Base-by-base conservation (phyloP, 1,140 invertebrate genomes). In the Pseudobourletiella spinata region DNA sequence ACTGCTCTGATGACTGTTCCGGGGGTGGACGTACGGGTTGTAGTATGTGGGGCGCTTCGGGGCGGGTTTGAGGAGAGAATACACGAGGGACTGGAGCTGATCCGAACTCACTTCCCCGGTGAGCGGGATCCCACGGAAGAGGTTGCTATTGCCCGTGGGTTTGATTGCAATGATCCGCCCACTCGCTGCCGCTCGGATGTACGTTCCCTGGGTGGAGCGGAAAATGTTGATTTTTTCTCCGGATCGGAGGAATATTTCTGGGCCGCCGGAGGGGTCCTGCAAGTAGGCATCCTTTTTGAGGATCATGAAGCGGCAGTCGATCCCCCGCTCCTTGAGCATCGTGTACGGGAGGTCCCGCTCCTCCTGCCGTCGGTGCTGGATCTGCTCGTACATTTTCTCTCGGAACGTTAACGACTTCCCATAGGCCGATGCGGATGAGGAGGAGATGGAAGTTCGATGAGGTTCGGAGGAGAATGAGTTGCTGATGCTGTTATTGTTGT, bases 221-320 rank as follows among this genome's bases (percentile, higher is more conserved):
- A 69, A 16, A 22, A 69, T 30, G 18, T 59, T 51, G 30, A 69
- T 51, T 29, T 61, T 63, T 20, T 69, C 61, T 39, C 68, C 68
- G 1, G 61, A 57, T n/a, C 28, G 28, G 4, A 69, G 20, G 18
- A 58, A 67, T 22, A 69, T 65, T 42, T 69, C 62, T 14, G 57
- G 42, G 22, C 60, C 67, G 22, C 64, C 64, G 20, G 15, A 30
- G 25, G 68, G 68, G 46, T 69, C 63, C 3, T 54, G 29, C 15
- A 69, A n/a, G 48, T 55, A 64, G 0, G 61, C 52, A 59, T 69
- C 65, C 39, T 66, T 64, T 32, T 63, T 62, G 11, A 69, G 24
- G 24, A 56, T 18, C 15, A 69, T 44, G 26, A n/a, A 29, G 25
- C 61, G 65, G 20, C 63, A 57, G 28, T 56, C 46, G 20, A 69